These are phyloP conservation scores for Epinephelus awoara DNA, from an alignment of 2,797 vertebrate genomes.

Conservation along the genomic window DNA sequence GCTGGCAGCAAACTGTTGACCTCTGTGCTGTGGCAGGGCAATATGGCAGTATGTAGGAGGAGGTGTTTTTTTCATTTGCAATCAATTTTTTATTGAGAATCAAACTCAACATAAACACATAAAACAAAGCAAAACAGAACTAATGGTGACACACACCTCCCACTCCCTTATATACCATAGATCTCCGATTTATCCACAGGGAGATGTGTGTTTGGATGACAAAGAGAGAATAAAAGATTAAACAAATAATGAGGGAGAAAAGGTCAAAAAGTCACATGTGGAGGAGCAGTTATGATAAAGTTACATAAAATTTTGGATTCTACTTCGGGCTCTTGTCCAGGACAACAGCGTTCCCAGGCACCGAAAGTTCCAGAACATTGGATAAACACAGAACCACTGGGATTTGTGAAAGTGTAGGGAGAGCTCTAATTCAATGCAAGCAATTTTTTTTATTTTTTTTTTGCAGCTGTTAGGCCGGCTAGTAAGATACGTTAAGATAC, in stretches of 20 bases:
- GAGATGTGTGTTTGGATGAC: neutral
- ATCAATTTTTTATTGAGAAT: neutral
- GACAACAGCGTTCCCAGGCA: too few relatives aligned
- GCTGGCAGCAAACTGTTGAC: slow-evolving; percentile 73
- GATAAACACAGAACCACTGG: too few relatives aligned
- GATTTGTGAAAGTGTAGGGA: too few relatives aligned
- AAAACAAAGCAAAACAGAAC: neutral
- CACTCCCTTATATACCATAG: neutral
- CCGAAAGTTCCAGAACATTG: too few relatives aligned
- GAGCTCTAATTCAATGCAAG: too few relatives aligned
- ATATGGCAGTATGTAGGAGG: slow-evolving; percentile 49
- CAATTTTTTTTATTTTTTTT: too few relatives aligned
- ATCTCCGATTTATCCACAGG: neutral
- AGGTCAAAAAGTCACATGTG: neutral
- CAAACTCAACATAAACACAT: neutral
- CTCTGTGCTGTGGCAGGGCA: slow-evolving; percentile 63
- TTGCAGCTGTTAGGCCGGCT: too few relatives aligned
- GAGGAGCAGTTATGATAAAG: neutral
- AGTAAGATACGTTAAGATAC: too few relatives aligned
- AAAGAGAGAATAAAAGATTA: neutral
- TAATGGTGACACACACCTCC: neutral
- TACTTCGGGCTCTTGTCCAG: neutral
- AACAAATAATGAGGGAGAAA: too few relatives aligned
- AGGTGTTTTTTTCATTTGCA: neutral
- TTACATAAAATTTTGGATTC: neutral